phyloP scores from a whole-genome alignment of 1,140 invertebrate genomes.

The Ganaspis sp. region DNA sequence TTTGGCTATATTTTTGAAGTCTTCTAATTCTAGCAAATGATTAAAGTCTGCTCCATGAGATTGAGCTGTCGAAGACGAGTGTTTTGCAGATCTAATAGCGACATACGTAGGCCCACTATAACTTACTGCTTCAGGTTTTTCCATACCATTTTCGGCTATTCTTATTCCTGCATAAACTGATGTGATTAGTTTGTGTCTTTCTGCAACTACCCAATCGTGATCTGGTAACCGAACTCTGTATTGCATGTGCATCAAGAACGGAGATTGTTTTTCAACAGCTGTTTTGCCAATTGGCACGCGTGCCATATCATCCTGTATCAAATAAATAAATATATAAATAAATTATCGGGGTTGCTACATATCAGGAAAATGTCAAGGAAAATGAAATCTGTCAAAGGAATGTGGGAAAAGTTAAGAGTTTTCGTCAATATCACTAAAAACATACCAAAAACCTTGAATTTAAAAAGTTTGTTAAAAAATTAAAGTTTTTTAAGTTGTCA shows the following conservation, averaged over 20 bases:
- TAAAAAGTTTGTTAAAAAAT: no score
- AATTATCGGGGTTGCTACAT: no score
- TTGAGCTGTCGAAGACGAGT: not conserved
- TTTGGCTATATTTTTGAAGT: constrained; percentile 25
- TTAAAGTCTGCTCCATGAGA: not conserved
- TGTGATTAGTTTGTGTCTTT: constrained; percentile 67
- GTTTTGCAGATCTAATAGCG: not conserved
- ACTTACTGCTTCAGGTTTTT: constrained; percentile 53
- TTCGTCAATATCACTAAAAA: no score
- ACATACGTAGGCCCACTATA: constrained; percentile 56
- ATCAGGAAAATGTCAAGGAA: no score
- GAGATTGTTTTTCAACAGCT: constrained; percentile 66
- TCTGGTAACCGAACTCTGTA: constrained; percentile 56
- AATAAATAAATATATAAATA: not conserved
- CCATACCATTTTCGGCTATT: constrained; percentile 50
- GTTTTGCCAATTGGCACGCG: constrained; percentile 68
- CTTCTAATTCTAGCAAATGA: not conserved
- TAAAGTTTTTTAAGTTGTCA: no score
- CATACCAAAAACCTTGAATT: no score
- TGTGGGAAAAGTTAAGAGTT: no score
- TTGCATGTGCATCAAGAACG: constrained; percentile 63
- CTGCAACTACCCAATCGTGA: constrained; percentile 69
- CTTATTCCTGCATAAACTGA: constrained; percentile 63
- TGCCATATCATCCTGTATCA: constrained; percentile 68
- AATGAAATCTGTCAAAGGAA: no score